These are phyloP conservation scores for Gila robusta DNA, from an alignment of 2,797 vertebrate species.

Conservation along the genomic window DNA sequence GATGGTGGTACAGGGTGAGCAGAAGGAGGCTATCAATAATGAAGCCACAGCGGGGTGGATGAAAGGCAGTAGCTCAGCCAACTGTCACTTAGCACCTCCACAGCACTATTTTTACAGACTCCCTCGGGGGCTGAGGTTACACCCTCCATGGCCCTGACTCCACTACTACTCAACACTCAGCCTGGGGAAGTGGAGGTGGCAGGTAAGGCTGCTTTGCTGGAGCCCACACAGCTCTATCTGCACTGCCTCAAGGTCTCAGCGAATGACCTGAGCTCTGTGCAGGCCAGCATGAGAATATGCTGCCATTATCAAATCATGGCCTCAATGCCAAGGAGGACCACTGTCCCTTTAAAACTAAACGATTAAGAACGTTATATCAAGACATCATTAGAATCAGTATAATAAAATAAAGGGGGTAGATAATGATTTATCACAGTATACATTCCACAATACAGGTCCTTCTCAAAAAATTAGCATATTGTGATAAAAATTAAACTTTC, in stretches of 20 bases:
- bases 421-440: background rate
- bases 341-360: background rate
- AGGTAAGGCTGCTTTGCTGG: conserved; percentile 68
- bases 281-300: conserved; percentile 47
- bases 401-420: background rate
- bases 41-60: conserved; percentile 65
- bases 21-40: conserved; percentile 70
- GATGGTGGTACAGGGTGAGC: conserved; percentile 44
- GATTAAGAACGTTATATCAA: background rate
- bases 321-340: conserved; percentile 1
- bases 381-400: background rate
- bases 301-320: conserved; percentile 16
- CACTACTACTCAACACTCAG: conserved; percentile 72
- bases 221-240: conserved; percentile 68
- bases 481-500: too few species aligned
- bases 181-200: conserved; percentile 76
- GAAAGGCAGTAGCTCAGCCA: conserved; percentile 71
- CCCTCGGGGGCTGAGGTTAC: conserved; percentile 67
- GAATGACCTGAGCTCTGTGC: conserved; percentile 71
- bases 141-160: conserved; percentile 70
- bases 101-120: conserved; percentile 72
- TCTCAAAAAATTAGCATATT: too few species aligned
- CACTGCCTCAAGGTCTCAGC: conserved; percentile 64
- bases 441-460: background rate
- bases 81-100: conserved; percentile 68